These are phyloP conservation scores for Anolis carolinensis DNA, from an alignment of 2,113 vertebrate genomes.

Conservation along the genomic window DNA sequence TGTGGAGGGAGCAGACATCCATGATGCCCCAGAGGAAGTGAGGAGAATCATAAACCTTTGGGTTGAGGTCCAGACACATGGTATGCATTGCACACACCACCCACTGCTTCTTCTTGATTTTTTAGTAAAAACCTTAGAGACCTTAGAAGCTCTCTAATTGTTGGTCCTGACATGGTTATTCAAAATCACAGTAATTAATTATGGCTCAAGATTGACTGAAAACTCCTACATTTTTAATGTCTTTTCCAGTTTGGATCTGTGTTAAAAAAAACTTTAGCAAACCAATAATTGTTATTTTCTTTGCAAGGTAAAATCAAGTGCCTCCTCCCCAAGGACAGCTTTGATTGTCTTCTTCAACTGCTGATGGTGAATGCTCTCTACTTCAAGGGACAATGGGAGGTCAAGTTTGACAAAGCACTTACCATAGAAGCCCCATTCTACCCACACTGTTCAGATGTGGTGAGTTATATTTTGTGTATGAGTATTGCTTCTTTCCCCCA, in stretches of 20 bases:
- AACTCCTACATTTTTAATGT: no score
- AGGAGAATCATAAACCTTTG: conserved; percentile 74
- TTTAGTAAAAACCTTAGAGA: neutral
- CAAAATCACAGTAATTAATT: no score
- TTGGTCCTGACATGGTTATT: neutral
- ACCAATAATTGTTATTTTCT: neutral
- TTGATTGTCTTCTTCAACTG: conserved; percentile 79
- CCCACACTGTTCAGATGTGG: conserved; percentile 76
- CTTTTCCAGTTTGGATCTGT: no score
- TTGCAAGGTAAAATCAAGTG: conserved; percentile 88
- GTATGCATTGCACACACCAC: conserved; percentile 31
- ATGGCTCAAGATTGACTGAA: no score
- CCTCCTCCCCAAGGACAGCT: conserved; percentile 78
- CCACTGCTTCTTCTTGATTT: neutral
- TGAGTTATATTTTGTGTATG: conserved; percentile 37
- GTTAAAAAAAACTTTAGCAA: neutral
- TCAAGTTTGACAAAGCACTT: conserved; percentile 76
- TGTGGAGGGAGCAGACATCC: conserved; percentile 71
- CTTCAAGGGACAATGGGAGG: conserved; percentile 90
- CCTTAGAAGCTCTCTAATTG: neutral
- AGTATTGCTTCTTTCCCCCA: neutral
- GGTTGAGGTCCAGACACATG: conserved; percentile 75
- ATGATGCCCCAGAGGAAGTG: conserved; percentile 66
- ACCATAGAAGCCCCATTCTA: conserved; percentile 83
- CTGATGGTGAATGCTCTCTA: conserved; percentile 89